These are phyloP conservation scores for Zoanthus sansibaricus DNA, from an alignment of 92 coral and sea anemone species.

Conservation along the genomic window DNA sequence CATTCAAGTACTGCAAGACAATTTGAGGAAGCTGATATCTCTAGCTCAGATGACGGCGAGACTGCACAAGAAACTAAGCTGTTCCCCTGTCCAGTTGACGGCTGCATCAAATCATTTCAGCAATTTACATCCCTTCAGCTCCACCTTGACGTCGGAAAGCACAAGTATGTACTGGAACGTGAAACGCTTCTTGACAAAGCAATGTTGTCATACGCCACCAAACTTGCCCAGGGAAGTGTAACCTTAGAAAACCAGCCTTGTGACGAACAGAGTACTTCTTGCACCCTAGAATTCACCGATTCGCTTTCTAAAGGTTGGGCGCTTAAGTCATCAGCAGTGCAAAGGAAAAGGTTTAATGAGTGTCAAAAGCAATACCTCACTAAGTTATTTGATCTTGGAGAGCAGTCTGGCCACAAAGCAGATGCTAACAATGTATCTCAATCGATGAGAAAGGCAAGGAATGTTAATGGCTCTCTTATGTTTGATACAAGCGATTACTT, in stretches of 20 bases:
- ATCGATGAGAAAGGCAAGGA: slow-evolving; percentile 40
- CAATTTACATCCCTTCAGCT: slow-evolving; percentile 67
- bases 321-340: slow-evolving; percentile 33
- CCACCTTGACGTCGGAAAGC: slow-evolving; percentile 71
- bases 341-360: slow-evolving; percentile 34
- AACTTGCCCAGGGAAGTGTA: slow-evolving; percentile 27
- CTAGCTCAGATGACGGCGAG: not conserved
- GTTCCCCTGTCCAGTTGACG: slow-evolving; percentile 69
- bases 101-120: slow-evolving; percentile 68
- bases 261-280: not conserved
- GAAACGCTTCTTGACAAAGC: slow-evolving; percentile 69
- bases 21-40: not conserved
- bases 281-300: not conserved
- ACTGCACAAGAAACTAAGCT: not conserved
- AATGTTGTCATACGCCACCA: slow-evolving; percentile 20
- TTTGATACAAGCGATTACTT: slow-evolving; percentile 20
- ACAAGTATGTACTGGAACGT: slow-evolving; percentile 62
- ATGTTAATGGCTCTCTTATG: slow-evolving; percentile 31
- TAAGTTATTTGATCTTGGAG: slow-evolving; percentile 36
- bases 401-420: slow-evolving; percentile 35
- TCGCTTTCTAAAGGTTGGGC: slow-evolving; percentile 55
- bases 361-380: slow-evolving; percentile 33
- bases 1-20: slow-evolving; percentile 6
- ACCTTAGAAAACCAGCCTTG: not conserved
- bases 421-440: slow-evolving; percentile 41